phyloP scores from a whole-genome alignment of 2,888 invertebrate species.

The Endotricha flammealis region DNA sequence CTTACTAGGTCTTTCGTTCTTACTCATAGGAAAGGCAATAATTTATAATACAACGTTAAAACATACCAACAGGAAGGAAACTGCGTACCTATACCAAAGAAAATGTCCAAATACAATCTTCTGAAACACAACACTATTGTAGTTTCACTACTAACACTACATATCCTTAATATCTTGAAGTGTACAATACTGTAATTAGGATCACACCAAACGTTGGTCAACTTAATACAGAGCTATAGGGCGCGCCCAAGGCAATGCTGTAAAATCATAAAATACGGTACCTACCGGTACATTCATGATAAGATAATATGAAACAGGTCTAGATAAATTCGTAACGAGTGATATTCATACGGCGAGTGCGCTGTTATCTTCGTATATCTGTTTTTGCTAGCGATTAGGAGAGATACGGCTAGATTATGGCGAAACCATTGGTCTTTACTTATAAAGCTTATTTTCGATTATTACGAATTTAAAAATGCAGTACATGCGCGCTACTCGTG shows the following conservation, averaged over 20 bases:
- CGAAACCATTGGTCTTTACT: constrained; percentile 26
- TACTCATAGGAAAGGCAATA: no score
- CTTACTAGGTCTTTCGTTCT: no score
- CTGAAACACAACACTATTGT: constrained; percentile 5
- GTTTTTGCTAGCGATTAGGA: constrained; percentile 61
- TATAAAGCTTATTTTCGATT: constrained; percentile 4
- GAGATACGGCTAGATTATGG: constrained; percentile 53
- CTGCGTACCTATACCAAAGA: no score
- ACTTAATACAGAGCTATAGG: constrained; percentile 24
- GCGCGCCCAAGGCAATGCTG: constrained; percentile 44
- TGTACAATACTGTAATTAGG: neutral
- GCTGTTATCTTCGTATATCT: constrained; percentile 44
- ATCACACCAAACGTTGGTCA: constrained; percentile 11
- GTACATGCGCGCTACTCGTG: no score
- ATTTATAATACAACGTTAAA: no score
- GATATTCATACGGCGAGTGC: constrained; percentile 42
- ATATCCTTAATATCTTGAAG: neutral
- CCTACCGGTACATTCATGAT: constrained; percentile 44
- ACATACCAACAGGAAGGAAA: no score
- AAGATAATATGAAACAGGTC: constrained; percentile 75
- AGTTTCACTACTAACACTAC: constrained; percentile 2
- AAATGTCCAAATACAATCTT: neutral
- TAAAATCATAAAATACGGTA: constrained; percentile 63
- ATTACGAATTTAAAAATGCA: neutral
- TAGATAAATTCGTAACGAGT: constrained; percentile 70